These are phyloP conservation scores for Arvicanthis niloticus DNA, from an alignment of 2,113 vertebrate species.

Conservation along the genomic window DNA sequence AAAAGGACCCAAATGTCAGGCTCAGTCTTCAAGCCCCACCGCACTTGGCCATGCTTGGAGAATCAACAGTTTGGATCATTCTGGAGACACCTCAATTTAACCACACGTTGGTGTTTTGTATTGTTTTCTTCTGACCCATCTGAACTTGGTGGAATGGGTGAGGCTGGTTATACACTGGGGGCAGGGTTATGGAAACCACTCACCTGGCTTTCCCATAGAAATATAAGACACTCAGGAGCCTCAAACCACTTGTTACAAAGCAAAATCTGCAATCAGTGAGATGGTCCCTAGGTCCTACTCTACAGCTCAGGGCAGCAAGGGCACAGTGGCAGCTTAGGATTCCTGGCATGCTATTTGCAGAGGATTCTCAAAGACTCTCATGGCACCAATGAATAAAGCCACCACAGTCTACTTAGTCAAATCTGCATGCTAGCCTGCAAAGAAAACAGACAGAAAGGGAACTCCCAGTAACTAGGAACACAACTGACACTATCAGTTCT, in stretches of 20 bases:
- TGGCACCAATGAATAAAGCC: background rate
- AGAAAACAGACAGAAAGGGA: background rate
- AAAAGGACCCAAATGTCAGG: slow-evolving; percentile 11
- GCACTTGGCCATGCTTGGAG: background rate
- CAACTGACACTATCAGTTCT: background rate
- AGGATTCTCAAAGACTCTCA: background rate
- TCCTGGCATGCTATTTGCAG: background rate
- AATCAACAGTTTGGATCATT: background rate
- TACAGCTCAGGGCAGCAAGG: background rate
- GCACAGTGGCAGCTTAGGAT: background rate
- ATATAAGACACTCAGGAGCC: background rate
- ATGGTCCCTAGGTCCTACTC: background rate
- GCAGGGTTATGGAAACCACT: background rate
- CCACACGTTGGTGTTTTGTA: background rate
- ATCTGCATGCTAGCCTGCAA: background rate
- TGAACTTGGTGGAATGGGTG: background rate
- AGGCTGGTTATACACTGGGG: background rate
- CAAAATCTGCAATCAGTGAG: background rate
- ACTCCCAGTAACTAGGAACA: background rate
- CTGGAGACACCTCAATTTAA: background rate
- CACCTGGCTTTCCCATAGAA: background rate
- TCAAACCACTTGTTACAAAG: background rate
- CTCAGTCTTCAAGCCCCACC: background rate
- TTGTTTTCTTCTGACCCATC: background rate
- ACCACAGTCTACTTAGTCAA: background rate